Evolutionary conservation across 2,888 invertebrate species (phyloP).

Genomic region (Nymphalis c-album): DNA sequence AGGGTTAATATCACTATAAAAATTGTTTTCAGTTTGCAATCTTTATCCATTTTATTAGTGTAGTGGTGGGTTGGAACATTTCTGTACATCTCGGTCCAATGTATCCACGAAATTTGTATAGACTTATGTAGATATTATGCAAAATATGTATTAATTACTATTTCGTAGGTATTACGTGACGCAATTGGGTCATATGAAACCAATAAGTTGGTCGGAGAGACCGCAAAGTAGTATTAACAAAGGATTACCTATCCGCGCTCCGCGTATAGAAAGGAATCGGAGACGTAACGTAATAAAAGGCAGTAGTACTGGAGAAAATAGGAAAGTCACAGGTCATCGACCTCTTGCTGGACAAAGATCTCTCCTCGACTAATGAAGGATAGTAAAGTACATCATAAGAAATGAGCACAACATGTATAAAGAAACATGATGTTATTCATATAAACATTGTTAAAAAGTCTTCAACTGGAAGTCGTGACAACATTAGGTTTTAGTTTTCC

Average conservation of each 20-base stretch:
- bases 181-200: conserved; percentile 74
- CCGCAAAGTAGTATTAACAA: conserved; percentile 68
- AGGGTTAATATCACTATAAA: no score
- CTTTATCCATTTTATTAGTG: no score
- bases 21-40: no score
- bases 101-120: background rate
- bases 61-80: no score
- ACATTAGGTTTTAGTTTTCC: no score
- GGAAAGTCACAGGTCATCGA: conserved; percentile 36
- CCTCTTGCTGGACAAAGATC: conserved; percentile 32
- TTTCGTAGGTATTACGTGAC: conserved; percentile 66
- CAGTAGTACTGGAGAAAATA: conserved; percentile 35
- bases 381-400: conserved; percentile 14
- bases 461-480: no score
- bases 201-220: conserved; percentile 65
- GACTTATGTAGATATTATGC: conserved; percentile 9
- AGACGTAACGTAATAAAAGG: conserved; percentile 35
- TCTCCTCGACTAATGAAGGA: conserved; percentile 28
- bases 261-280: conserved; percentile 37
- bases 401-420: no score
- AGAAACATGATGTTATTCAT: no score
- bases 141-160: conserved; percentile 46
- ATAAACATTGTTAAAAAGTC: no score
- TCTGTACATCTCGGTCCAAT: no score
- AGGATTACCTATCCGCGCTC: conserved; percentile 42